Base-by-base conservation (phyloP, 1,140 invertebrate genomes). In the Stenopsyche tienmushanensis region DNA sequence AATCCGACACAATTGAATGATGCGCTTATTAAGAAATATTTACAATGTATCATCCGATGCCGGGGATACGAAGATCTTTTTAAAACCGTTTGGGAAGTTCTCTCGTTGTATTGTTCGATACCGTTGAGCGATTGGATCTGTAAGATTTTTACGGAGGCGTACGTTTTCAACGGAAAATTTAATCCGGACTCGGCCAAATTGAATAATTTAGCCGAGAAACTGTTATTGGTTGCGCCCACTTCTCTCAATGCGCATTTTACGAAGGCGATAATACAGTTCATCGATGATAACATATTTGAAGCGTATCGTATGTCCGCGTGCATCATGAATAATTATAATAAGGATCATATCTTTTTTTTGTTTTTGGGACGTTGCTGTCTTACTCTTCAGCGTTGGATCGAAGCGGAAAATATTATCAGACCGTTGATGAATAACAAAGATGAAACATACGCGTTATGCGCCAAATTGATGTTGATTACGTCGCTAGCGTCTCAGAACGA, bases 311-410 rank as follows among this genome's bases (percentile, higher is more conserved):
- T n/a, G n/a, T n/a, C n/a, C n/a, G n/a, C n/a, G n/a, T n/a, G n/a
- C n/a, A n/a, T n/a, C n/a, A n/a, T 57, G 24, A 60, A 25, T 18
- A 47, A 13, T 15, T 7, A 47, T 8, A 13, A 15, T 47, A 15
- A 47, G 7, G 17, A 47, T 15, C 3, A 47, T 47, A 5, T 18
- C 7, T 7, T 47, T 9, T 15, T 47, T 5, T 7, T 18, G 44
- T 77, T 79, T 62, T 74, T 79, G 25, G 76, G 78, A 29, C 80
- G 82, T 73, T 82, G 85, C 70, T 81, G 82, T 72, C 72, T 80
- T 1, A 81, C 75, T 72, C 72, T 88, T 3, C 79, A 83, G 66
- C 84, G 84, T 71, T 86, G 83, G 79, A 72, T 81, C 24, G 80
- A 86, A 45, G 78, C 82, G 24, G 82, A 85, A 71, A 81, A 79